Evolutionary conservation across 2,113 vertebrate species (phyloP).

Genomic region (Oryctolagus cuniculus): mOryCun1.1 NC_091438.1:28719501-28720000

Average conservation of each 20-base stretch:
- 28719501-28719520: background rate
- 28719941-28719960: background rate
- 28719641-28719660: slow-evolving; percentile 1
- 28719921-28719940: background rate
- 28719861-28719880: background rate
- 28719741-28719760: background rate
- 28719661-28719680: slow-evolving; percentile 16
- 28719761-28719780: slow-evolving; percentile 17
- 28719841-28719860: background rate
- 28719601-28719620: slow-evolving; percentile 21
- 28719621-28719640: background rate
- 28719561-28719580: slow-evolving; percentile 10
- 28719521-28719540: background rate
- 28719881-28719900: background rate
- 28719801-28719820: background rate
- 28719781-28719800: slow-evolving; percentile 32
- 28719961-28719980: background rate
- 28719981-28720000: background rate
- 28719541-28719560: background rate
- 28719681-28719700: slow-evolving; percentile 39
- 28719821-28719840: background rate
- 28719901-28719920: slow-evolving; percentile 6
- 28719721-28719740: slow-evolving; percentile 35
- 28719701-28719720: slow-evolving; percentile 45
- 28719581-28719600: background rate